A percentile compares a stretch with the other conserved stretches of the same genome.
Evolutionary conservation across 2,888 invertebrate genomes (phyloP).

Genomic region (Salpingus planirostris): DNA sequence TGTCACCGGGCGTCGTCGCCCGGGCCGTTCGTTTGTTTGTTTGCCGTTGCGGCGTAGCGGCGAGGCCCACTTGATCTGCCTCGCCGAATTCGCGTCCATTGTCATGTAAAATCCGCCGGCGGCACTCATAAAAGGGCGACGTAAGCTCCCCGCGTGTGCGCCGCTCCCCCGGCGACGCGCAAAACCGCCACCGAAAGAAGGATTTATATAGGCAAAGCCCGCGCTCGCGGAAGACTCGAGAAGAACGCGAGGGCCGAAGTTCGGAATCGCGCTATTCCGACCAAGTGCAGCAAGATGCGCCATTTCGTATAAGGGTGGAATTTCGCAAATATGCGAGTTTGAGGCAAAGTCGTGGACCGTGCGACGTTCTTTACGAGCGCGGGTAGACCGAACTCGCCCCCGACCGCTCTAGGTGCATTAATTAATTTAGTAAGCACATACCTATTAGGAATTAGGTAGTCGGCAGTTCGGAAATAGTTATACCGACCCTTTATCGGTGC

Average conservation of each 20-base stretch:
- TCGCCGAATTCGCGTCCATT: conserved; percentile 20
- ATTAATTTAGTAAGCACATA: conserved; percentile 4
- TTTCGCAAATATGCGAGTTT: too few species aligned
- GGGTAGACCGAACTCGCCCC: too few species aligned
- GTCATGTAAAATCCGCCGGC: conserved; percentile 19
- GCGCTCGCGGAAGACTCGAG: too few species aligned
- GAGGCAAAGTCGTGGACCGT: too few species aligned
- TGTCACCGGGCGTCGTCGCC: conserved; percentile 23
- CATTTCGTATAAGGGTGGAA: too few species aligned
- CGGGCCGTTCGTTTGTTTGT: conserved; percentile 22
- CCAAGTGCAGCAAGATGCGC: too few species aligned
- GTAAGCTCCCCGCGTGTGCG: conserved; percentile 2
- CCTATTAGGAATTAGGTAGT: conserved; percentile 3
- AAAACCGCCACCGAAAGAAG: not conserved
- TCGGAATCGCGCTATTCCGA: too few species aligned
- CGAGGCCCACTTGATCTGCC: conserved; percentile 19
- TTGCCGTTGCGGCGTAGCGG: too few species aligned
- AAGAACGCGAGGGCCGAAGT: too few species aligned
- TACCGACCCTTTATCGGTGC: conserved; percentile 3
- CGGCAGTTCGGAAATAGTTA: conserved; percentile 3
- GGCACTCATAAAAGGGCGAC: conserved; percentile 4
- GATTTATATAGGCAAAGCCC: conserved; percentile 2
- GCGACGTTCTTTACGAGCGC: too few species aligned
- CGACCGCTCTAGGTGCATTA: not conserved
- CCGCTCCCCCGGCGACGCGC: too few species aligned